Conservation (phyloP, 2,888 invertebrate species). For the Napeogenes sylphis region DNA sequence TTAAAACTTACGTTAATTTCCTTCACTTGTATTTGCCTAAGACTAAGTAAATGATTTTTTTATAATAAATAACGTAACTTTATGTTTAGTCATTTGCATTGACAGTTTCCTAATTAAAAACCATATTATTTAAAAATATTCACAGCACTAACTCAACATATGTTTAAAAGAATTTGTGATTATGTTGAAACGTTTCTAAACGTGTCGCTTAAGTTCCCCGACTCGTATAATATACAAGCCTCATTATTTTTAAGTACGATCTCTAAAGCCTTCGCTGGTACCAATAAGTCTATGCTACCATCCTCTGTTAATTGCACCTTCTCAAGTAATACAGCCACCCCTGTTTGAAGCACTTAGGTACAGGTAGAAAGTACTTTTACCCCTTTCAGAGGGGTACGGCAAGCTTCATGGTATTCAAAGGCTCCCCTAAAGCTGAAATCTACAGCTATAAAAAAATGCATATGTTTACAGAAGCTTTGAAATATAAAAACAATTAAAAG, state of each 20-base stretch:
- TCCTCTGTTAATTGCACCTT: constrained; percentile 28
- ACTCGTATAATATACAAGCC: background rate
- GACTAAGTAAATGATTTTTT: too few species aligned
- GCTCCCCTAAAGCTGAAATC: background rate
- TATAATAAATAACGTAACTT: too few species aligned
- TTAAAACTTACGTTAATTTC: too few species aligned
- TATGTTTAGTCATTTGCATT: background rate
- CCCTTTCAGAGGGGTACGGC: constrained; percentile 20
- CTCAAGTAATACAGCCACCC: constrained; percentile 22
- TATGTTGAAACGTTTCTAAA: background rate
- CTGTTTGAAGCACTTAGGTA: constrained; percentile 25
- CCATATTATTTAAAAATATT: background rate
- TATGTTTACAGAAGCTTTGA: too few species aligned
- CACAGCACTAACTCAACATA: too few species aligned
- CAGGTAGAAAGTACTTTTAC: constrained; percentile 17
- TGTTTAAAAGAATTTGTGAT: background rate
- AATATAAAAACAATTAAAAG: too few species aligned
- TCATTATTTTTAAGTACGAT: constrained; percentile 27
- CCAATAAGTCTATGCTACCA: constrained; percentile 14
- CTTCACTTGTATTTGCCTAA: background rate
- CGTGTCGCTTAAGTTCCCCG: background rate
- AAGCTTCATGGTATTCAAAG: constrained; percentile 3
- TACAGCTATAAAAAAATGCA: background rate
- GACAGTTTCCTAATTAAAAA: background rate
- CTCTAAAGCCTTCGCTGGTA: constrained; percentile 19